Conservation (phyloP, 2,888 invertebrate genomes). For the Apocheima hispidaria region DNA sequence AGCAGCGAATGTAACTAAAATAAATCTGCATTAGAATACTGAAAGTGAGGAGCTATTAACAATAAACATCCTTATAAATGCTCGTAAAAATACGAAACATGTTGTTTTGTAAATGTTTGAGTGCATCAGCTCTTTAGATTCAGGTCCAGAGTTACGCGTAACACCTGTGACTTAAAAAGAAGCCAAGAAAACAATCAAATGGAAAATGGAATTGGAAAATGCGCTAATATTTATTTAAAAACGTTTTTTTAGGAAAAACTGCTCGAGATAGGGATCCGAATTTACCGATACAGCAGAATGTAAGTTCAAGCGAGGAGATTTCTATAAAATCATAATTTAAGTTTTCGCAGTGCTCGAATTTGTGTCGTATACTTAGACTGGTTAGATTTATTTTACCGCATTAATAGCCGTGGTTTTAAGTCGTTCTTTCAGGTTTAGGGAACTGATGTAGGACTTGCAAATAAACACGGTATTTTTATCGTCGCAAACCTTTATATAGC, state of each 20-base stretch:
- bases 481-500: conserved; percentile 85
- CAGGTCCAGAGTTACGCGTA: conserved; percentile 52
- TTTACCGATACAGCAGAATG: conserved; percentile 80
- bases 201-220: conserved; percentile 32
- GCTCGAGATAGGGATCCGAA: conserved; percentile 76
- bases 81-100: conserved; percentile 43
- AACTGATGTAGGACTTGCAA: conserved; percentile 85
- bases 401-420: conserved; percentile 55
- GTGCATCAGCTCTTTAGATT: conserved; percentile 63
- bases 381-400: conserved; percentile 63
- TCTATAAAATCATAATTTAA: conserved; percentile 58
- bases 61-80: conserved; percentile 52
- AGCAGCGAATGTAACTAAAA: conserved; percentile 51
- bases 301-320: conserved; percentile 67
- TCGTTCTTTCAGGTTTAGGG: conserved; percentile 63
- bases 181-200: conserved; percentile 32
- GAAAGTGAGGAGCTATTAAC: conserved; percentile 56
- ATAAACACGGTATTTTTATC: conserved; percentile 86
- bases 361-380: conserved; percentile 60
- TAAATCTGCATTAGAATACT: conserved; percentile 59
- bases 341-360: conserved; percentile 53
- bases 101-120: conserved; percentile 55
- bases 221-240: conserved; percentile 64
- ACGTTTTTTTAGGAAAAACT: conserved; percentile 74
- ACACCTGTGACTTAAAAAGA: conserved; percentile 56